These are phyloP conservation scores for Ophion ventricosus DNA, from an alignment of 2,888 invertebrate genomes.

Conservation along the genomic window DNA sequence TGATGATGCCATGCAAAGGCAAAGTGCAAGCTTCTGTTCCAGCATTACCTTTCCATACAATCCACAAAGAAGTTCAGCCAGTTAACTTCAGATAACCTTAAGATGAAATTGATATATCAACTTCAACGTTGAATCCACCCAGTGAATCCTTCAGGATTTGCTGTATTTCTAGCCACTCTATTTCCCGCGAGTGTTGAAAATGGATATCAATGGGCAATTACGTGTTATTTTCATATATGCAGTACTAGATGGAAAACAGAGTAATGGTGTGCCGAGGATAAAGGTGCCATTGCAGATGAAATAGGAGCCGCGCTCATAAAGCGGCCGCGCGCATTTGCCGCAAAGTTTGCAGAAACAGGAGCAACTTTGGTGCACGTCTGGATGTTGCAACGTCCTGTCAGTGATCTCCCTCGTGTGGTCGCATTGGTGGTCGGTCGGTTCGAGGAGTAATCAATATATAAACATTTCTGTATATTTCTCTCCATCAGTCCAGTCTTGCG, in stretches of 20 bases:
- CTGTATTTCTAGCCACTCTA: neutral
- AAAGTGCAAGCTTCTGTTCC: neutral
- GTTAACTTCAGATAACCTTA: neutral
- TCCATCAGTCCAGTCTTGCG: too few relatives aligned
- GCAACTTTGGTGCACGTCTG: slow-evolving; percentile 20
- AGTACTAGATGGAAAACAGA: neutral
- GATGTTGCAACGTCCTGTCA: slow-evolving; percentile 51
- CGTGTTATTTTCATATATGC: neutral
- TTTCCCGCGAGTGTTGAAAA: neutral
- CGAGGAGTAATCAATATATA: neutral
- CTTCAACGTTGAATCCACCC: neutral
- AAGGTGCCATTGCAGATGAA: neutral
- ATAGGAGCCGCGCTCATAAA: neutral
- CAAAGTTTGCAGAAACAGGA: slow-evolving; percentile 14
- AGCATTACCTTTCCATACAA: neutral
- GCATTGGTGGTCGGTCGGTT: neutral
- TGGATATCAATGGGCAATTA: neutral
- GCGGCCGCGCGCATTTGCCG: slow-evolving; percentile 2
- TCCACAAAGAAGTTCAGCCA: neutral
- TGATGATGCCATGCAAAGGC: too few relatives aligned
- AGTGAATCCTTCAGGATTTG: neutral
- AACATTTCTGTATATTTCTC: neutral
- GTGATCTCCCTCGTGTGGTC: slow-evolving; percentile 45
- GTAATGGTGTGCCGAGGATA: neutral
- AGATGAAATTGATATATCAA: neutral